Conservation (phyloP, 1,140 invertebrate genomes). For the Aphaenogaster rudis region DNA sequence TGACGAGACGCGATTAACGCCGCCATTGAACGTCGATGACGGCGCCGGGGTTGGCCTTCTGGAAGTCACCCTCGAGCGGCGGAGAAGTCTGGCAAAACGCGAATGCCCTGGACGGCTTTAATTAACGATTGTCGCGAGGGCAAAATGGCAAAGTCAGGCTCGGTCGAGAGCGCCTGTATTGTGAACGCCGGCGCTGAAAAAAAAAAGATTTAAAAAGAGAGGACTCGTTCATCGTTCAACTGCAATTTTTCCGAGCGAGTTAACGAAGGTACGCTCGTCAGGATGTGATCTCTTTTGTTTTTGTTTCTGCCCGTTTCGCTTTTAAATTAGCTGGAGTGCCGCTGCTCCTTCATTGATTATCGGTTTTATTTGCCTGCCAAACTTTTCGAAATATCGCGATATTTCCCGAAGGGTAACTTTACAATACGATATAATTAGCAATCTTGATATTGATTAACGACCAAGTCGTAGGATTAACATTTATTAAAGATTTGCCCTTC, state of each 20-base stretch:
- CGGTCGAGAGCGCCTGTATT: conserved; percentile 30
- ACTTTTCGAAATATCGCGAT: neutral
- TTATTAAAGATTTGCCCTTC: conserved; percentile 19
- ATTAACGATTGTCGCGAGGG: conserved; percentile 74
- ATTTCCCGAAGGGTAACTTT: neutral
- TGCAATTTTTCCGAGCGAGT: conserved; percentile 34
- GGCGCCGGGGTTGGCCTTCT: neutral
- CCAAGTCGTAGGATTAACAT: neutral
- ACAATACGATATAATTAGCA: neutral
- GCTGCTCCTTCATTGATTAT: conserved; percentile 11
- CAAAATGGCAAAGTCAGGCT: conserved; percentile 55
- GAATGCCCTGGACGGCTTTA: conserved; percentile 68
- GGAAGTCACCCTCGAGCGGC: conserved; percentile 5
- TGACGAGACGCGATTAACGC: conserved; percentile 65
- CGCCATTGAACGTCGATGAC: conserved; percentile 51
- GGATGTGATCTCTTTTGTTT: conserved; percentile 34
- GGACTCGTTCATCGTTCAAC: conserved; percentile 37
- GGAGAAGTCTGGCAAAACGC: conserved; percentile 62
- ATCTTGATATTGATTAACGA: neutral
- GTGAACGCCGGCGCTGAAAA: conserved; percentile 37
- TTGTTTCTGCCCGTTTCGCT: neutral
- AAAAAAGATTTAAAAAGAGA: conserved; percentile 7
- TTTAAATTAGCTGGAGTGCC: conserved; percentile 30
- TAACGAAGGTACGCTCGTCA: conserved; percentile 45
- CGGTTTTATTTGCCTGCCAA: neutral